Base-by-base conservation (phyloP, 1,140 invertebrate species). In the Heliothis virescens region DNA sequence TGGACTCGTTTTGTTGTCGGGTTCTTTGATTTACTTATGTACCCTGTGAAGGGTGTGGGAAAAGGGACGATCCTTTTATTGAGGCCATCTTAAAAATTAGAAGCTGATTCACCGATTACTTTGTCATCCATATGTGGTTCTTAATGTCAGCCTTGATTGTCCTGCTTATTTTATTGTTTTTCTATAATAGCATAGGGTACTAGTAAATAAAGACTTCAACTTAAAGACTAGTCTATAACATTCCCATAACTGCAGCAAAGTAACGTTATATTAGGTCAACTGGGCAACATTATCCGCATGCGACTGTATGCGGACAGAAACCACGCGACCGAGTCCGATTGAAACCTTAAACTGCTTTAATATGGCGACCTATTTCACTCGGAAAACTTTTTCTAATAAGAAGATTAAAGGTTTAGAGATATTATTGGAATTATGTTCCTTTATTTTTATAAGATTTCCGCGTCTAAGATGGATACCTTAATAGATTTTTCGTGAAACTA, bases 221-320 rank as follows among this genome's bases (percentile, higher is more conserved):
- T 34, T 34, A 7, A 34, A 4, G 7, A 34, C 3, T 34, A 34
- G 34, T 41, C 34, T 41, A 41, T 4, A 41, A 41, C 48, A 53
- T 71, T 52, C 67, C 67, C 67, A 53, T 71, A 50, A 50, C 67
- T 71, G 21, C 67, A 53, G n/a, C 16, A 52, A 71, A 67, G 63
- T 48, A 53, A 50, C 48, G n/a, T 71, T 52, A 69, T 26, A 71
- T 71, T 71, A 53, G 67, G 67, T 71, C 67, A 71, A 41, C 21
- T 48, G 63, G 5, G 63, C 67, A 50, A 71, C 67, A 71, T 52
- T 52, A 52, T 21, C 48, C 67, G 67, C 67, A 71, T 71, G 48
- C 67, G 67, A 71, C 21, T 52, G 1, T 26, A 18, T 53, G 67
- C 67, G 47, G 67, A 53, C 48, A 52, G 18, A 48, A 21, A 67